Conservation (phyloP, 2,113 vertebrate genomes). For the Penelope pileata region DNA sequence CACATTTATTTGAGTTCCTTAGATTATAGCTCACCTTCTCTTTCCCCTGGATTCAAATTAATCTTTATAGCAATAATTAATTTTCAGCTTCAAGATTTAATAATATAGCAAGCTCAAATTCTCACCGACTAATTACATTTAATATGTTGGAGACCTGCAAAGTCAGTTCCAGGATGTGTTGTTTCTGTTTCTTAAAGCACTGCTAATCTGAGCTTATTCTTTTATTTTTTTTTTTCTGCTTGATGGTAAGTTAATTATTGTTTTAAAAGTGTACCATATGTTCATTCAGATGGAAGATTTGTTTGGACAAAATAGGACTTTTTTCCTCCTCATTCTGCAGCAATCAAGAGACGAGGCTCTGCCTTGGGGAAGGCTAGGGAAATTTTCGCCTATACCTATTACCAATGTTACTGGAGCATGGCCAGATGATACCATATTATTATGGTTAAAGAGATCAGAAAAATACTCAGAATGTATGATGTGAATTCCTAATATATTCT, state of each 20-base stretch:
- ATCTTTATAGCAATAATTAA: constrained; percentile 47
- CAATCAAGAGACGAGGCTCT: not conserved
- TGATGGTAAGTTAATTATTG: constrained; percentile 1
- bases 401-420: not conserved
- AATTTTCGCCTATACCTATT: constrained; percentile 18
- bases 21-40: not conserved
- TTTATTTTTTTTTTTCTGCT: not conserved
- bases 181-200: not conserved
- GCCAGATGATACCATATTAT: not conserved
- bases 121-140: constrained; percentile 27
- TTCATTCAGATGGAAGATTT: not conserved
- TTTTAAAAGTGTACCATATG: not conserved
- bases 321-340: not conserved
- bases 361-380: not conserved
- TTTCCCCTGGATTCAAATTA: constrained; percentile 32
- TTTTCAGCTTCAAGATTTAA: constrained; percentile 44
- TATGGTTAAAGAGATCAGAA: not conserved
- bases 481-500: not conserved
- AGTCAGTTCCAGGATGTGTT: not conserved
- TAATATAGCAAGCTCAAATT: constrained; percentile 36
- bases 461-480: not conserved
- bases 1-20: not conserved
- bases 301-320: not conserved
- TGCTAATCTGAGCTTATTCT: not conserved
- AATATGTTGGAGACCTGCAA: constrained; percentile 6